Conservation (phyloP, 2,113 vertebrate genomes). For the Trogon surrucura region DNA sequence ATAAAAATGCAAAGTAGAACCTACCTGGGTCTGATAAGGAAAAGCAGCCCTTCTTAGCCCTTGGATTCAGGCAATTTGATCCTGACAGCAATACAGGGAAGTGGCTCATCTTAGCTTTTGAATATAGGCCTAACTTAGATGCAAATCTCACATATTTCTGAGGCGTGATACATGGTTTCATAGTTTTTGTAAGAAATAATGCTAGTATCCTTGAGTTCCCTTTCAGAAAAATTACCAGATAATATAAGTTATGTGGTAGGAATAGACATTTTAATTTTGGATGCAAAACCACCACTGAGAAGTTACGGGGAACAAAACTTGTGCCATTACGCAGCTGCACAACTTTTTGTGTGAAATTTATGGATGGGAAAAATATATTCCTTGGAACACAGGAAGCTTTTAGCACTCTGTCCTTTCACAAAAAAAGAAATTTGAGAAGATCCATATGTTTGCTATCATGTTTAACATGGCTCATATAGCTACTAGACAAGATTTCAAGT, state of each 20-base stretch:
- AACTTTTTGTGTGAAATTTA: not conserved
- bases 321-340: not conserved
- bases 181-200: not conserved
- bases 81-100: not conserved
- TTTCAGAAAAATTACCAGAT: not conserved
- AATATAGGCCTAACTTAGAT: not conserved
- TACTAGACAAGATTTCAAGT: not conserved
- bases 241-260: not conserved
- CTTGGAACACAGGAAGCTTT: not conserved
- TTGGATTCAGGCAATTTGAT: not conserved
- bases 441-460: not conserved
- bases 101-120: not conserved
- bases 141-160: not conserved
- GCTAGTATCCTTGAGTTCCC: not conserved
- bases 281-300: not conserved
- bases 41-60: not conserved
- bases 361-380: not conserved
- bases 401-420: not conserved
- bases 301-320: not conserved
- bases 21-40: not conserved
- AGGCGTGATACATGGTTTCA: fast-evolving
- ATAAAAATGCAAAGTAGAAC: not conserved
- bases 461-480: not conserved
- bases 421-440: not conserved
- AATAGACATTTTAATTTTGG: not conserved